Base-by-base conservation (phyloP, 2,113 vertebrate species). In the Paradoxurus hermaphroditus region DNA sequence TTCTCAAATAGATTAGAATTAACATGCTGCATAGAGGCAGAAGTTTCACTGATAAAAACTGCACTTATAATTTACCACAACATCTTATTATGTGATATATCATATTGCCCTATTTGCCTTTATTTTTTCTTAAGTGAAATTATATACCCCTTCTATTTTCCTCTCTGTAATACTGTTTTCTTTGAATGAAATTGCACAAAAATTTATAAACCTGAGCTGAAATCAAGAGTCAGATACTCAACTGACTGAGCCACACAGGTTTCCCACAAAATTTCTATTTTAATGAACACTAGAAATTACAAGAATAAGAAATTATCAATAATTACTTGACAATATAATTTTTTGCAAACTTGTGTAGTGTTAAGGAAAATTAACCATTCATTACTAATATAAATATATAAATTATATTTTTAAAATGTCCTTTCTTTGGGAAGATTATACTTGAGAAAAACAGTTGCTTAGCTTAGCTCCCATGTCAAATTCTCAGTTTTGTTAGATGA, bases 61-160 rank as follows among this genome's bases (percentile, higher is more conserved):
- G 11, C 15, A 9, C 72, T 72, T 72, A 9, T 39, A 93, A 85
- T 44, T 44, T 79, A 49, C 19, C 15, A 25, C 2, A 77, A 41
- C 51, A 49, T 75, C 68, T 97, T 93, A 81, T 68, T 44, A 95
- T 73, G 92, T 97, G 53, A 78, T 36, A 83, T 82, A 51, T 67
- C 82, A 59, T 15, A 44, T 89, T 77, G 3, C 59, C 14, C 46
- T 91, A 44, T 90, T 56, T 81, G 75, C 34, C 62, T 29, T 36
- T 82, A 18, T 75, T 91, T 72, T 96, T 97, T 97, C 4, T 73
- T 94, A n/a, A 90, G 7, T 96, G 56, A 44, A 95, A 87, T 68
- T 78, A 63, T 51, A 39, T 34, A 84, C 87, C 9, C 9, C 29
- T 59, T 41, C 31, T 59, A 27, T 90, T 97, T 41, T 95, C 4